Conservation (phyloP, 2,888 invertebrate species). For the Cantharis lateralis region DNA sequence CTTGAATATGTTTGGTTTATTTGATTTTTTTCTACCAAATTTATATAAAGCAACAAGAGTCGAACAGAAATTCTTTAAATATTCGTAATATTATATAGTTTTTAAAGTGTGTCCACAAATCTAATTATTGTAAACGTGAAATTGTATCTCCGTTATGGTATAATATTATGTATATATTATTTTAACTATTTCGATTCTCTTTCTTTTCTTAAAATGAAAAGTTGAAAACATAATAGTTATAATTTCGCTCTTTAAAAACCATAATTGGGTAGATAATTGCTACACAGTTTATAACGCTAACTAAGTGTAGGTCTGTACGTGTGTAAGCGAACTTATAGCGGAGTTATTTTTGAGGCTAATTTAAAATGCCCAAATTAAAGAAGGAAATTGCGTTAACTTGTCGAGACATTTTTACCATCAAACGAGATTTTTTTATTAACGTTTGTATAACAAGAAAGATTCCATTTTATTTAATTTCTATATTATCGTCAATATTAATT, state of each 20-base stretch:
- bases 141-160: too few relatives aligned
- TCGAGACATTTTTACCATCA: neutral
- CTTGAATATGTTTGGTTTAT: too few relatives aligned
- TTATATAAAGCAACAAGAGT: too few relatives aligned
- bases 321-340: neutral
- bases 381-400: neutral
- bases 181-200: neutral
- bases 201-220: neutral
- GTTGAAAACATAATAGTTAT: neutral
- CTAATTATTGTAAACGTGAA: too few relatives aligned
- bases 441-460: neutral
- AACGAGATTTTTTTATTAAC: neutral
- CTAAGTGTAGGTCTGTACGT: neutral
- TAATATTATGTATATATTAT: too few relatives aligned
- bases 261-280: neutral
- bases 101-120: too few relatives aligned
- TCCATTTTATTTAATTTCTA: neutral
- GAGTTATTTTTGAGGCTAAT: neutral
- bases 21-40: too few relatives aligned
- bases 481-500: neutral
- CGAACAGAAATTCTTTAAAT: too few relatives aligned
- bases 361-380: neutral
- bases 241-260: neutral
- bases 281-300: neutral
- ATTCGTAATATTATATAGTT: too few relatives aligned